Conservation (phyloP, 2,888 invertebrate species). For the Lasioglossum calceatum region DNA sequence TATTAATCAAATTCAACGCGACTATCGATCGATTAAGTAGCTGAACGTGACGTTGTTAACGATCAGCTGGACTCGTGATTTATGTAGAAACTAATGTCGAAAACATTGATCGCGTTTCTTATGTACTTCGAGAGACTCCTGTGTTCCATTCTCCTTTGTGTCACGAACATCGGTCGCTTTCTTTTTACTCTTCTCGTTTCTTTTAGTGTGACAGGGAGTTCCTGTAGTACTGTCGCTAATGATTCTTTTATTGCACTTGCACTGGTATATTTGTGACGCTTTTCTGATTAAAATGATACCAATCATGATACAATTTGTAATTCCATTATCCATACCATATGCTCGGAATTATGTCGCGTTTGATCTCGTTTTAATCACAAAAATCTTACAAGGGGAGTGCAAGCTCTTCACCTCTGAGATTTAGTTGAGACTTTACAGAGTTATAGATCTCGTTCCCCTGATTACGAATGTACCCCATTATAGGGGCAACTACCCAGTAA, state of each 20-base stretch:
- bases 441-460: too few relatives aligned
- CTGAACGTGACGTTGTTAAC: not conserved
- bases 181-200: not conserved
- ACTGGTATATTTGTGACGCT: not conserved
- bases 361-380: too few relatives aligned
- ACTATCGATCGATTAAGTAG: not conserved
- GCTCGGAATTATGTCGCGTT: too few relatives aligned
- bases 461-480: too few relatives aligned
- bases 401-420: too few relatives aligned
- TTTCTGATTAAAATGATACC: not conserved
- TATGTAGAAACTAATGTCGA: not conserved
- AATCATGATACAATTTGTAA: too few relatives aligned
- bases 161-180: not conserved
- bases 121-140: not conserved
- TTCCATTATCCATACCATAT: too few relatives aligned
- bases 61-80: not conserved
- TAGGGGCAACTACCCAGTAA: too few relatives aligned
- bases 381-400: too few relatives aligned
- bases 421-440: too few relatives aligned
- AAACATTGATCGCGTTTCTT: not conserved
- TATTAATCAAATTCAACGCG: not conserved
- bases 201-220: not conserved
- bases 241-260: not conserved
- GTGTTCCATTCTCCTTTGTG: not conserved
- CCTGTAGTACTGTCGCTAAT: not conserved